A percentile compares a stretch with the other conserved stretches of the same genome.
These are phyloP conservation scores for Carterocephalus palaemon DNA, from an alignment of 2,888 invertebrate species.

Conservation along the genomic window DNA sequence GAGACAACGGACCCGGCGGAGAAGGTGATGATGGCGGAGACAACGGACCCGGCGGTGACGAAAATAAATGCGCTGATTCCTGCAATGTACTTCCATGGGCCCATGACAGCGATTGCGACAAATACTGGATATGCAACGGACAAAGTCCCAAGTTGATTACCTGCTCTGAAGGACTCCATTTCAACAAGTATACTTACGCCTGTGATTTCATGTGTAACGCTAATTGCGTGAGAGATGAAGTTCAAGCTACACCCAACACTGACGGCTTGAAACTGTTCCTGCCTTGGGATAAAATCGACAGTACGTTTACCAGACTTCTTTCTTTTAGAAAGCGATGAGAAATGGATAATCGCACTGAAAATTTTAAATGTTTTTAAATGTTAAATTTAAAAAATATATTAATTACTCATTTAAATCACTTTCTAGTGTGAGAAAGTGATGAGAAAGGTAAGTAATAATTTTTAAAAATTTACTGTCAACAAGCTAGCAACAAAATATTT, in stretches of 20 bases:
- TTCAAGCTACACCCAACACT: conserved; percentile 37
- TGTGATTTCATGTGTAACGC: conserved; percentile 62
- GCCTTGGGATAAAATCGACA: conserved; percentile 48
- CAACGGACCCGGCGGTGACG: conserved; percentile 10
- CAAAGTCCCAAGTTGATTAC: conserved; percentile 37
- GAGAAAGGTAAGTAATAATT: too few relatives aligned
- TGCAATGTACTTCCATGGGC: conserved; percentile 62
- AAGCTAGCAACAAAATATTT: too few relatives aligned
- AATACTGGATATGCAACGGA: conserved; percentile 59
- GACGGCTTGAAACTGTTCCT: conserved; percentile 51
- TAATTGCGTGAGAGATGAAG: conserved; percentile 40
- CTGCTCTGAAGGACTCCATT: conserved; percentile 62
- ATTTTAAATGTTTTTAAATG: too few relatives aligned
- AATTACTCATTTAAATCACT: too few relatives aligned
- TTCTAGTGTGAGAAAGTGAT: too few relatives aligned
- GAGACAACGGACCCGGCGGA: conserved; percentile 5
- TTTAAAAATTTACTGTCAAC: too few relatives aligned
- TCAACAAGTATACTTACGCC: conserved; percentile 48
- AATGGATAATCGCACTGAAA: too few relatives aligned
- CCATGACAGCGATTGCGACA: conserved; percentile 58
- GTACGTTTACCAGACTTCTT: too few relatives aligned
- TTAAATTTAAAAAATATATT: too few relatives aligned
- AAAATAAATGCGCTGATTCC: conserved; percentile 40
- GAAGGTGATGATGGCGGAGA: too few relatives aligned
- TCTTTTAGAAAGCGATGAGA: too few relatives aligned